Percentiles rank a stretch among this genome's conserved stretches.
Conservation (phyloP, 2,113 vertebrate species). For the Tauraco erythrolophus region DNA sequence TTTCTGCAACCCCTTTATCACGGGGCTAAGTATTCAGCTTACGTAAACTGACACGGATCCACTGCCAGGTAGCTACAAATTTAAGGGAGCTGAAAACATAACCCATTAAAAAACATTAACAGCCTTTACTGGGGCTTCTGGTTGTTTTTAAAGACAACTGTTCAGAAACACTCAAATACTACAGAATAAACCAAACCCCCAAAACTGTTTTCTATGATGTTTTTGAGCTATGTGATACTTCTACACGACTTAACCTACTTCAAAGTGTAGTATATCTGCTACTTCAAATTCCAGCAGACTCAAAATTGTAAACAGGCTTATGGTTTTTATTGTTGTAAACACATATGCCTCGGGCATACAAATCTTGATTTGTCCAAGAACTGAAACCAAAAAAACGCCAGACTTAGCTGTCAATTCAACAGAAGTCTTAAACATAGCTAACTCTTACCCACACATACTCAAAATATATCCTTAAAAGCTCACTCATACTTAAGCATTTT, state of each 20-base stretch:
- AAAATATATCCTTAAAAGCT: background rate
- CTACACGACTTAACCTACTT: background rate
- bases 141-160: background rate
- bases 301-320: conserved; percentile 2
- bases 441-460: background rate
- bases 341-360: background rate
- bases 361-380: background rate
- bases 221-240: background rate
- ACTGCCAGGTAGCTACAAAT: background rate
- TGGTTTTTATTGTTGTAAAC: conserved; percentile 13
- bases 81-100: conserved; percentile 12
- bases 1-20: background rate
- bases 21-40: background rate
- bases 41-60: background rate
- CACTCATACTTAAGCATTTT: background rate
- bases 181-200: background rate
- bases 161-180: background rate
- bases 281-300: conserved; percentile 16
- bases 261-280: background rate
- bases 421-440: background rate
- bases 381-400: background rate
- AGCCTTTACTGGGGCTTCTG: background rate
- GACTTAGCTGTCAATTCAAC: background rate
- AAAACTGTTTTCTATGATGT: background rate
- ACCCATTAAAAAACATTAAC: conserved; percentile 3